Conservation (phyloP, 2,888 invertebrate genomes). For the Acanthosepion lycidas region DNA sequence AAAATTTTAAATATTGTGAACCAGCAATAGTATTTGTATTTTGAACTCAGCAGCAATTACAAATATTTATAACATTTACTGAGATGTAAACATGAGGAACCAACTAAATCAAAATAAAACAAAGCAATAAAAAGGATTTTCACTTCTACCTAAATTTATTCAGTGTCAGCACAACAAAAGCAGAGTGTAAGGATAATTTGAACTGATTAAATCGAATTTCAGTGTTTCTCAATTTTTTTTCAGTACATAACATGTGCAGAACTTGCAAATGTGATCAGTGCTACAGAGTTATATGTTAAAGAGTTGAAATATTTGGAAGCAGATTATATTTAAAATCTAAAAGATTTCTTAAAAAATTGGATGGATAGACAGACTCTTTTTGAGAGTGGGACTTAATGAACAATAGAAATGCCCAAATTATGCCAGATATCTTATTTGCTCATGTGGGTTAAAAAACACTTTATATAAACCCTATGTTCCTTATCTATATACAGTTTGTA, state of each 20-base stretch:
- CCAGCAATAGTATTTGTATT: background rate
- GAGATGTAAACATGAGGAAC: background rate
- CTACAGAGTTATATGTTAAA: background rate
- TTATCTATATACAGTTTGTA: background rate
- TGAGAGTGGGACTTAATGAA: background rate
- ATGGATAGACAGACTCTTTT: background rate
- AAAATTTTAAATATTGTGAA: background rate
- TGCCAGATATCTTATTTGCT: background rate
- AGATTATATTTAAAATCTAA: background rate
- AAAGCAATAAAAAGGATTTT: background rate
- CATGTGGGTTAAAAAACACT: background rate
- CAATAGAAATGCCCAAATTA: background rate
- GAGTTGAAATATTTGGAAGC: background rate
- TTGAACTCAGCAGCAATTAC: background rate
- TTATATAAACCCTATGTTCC: constrained; percentile 1
- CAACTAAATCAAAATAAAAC: background rate
- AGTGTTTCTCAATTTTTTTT: background rate
- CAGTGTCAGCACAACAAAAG: background rate
- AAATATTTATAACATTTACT: background rate
- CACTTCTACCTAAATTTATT: background rate
- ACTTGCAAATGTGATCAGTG: background rate
- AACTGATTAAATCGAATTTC: background rate
- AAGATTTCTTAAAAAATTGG: too few relatives aligned
- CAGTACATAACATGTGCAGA: background rate
- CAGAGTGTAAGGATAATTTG: background rate